Evolutionary conservation across 2,113 vertebrate genomes (phyloP).

Genomic region (Hemicordylus capensis): DNA sequence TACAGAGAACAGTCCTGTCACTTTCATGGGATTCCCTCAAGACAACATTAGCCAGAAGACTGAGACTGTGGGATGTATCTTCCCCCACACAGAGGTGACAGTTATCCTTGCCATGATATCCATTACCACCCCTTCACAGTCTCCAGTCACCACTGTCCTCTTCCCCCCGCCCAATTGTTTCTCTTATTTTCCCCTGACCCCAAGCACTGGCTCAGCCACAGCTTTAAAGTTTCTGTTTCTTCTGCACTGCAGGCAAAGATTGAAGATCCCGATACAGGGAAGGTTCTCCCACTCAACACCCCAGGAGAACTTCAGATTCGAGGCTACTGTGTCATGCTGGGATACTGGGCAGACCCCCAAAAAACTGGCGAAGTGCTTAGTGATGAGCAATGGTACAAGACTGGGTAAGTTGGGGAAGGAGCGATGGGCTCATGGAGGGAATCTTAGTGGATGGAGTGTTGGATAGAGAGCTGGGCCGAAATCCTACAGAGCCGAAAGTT

Average conservation of each 20-base stretch:
- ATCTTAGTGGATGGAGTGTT: background rate
- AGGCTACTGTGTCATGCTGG: slow-evolving; percentile 92
- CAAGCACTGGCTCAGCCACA: background rate
- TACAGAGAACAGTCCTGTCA: slow-evolving; percentile 95
- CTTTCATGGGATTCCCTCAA: slow-evolving; percentile 79
- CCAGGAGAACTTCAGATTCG: slow-evolving; percentile 87
- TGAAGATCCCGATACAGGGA: slow-evolving; percentile 74
- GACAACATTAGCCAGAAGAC: slow-evolving; percentile 80
- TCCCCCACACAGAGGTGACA: slow-evolving; percentile 88
- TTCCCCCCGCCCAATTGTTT: background rate
- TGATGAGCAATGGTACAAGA: slow-evolving; percentile 89
- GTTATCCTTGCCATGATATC: background rate
- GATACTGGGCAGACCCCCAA: slow-evolving; percentile 85
- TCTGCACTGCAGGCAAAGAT: slow-evolving; percentile 83
- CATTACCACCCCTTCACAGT: background rate
- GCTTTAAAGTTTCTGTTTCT: slow-evolving; percentile 30
- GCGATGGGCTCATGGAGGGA: background rate
- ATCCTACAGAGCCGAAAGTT: background rate
- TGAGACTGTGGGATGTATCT: slow-evolving; percentile 82
- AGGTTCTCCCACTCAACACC: slow-evolving; percentile 75
- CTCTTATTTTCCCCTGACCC: background rate
- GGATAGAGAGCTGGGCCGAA: background rate
- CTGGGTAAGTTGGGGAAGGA: slow-evolving; percentile 83
- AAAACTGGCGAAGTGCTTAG: slow-evolving; percentile 82
- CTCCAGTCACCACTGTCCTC: accelerated